Evolutionary conservation across 2,888 invertebrate species (phyloP), one percentile per base, ranked within the genome.

Genomic region (Netelia melanura): DNA sequence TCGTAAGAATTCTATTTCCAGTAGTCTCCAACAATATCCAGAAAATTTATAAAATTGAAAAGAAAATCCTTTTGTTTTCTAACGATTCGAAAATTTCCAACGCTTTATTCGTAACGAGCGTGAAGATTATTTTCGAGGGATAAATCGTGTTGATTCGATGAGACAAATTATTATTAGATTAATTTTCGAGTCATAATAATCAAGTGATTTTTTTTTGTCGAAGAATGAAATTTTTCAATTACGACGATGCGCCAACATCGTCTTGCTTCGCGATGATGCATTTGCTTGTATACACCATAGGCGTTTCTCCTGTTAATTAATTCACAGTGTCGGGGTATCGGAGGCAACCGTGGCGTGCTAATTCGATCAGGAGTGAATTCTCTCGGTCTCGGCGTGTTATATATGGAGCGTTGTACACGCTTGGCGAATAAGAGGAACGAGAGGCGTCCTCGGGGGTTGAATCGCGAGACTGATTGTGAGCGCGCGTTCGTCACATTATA

Each of bases 281-380:
- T 90, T 89, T 91, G 90, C 90, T 91, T 91, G 91, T 88, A 87
- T 87, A 89, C 87, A 80, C 88, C 61, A 74, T 67, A 81, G 81
- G 88, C 90, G 88, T 89, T 90, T 78, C 89, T 88, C 85, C 90
- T 91, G 92, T 92, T 93, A 92, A 93, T 93, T 93, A 93, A 93
- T 93, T 92, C 91, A 92, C 91, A 92, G 92, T 91, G 92, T 92
- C 92, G 84, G 90, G 90, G 90, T 93, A 93, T 93, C 93, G 91
- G 80, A 80, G 90, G 91, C 90, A 92, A 91, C 91, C 90, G 91
- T 91, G 90, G 90, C 89, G 91, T 91, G 92, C 90, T 93, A 93
- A 93, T 93, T 93, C 92, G 93, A 93, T 93, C 92, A 93, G 89
- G 89, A 92, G 91, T 91, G 91, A 91, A 91, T 91, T 92, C 92